phyloP scores from a whole-genome alignment of 2,797 vertebrate species.

The Morus bassanus region DNA sequence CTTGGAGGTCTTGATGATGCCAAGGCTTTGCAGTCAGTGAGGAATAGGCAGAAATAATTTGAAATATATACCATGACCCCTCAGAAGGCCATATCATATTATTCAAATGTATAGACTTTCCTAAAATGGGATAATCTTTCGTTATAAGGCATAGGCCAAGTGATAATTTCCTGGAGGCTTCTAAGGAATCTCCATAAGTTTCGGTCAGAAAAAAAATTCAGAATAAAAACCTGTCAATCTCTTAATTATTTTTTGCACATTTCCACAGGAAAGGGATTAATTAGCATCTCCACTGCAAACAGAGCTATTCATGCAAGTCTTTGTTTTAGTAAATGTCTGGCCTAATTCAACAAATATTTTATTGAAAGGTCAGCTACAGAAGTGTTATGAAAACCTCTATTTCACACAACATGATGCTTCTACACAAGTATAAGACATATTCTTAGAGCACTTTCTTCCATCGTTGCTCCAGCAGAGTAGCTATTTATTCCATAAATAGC shows the following conservation, averaged over 20 bases:
- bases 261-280: not conserved
- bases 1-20: not conserved
- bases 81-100: not conserved
- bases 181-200: not conserved
- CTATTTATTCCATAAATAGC: not conserved
- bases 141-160: not conserved
- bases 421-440: not conserved
- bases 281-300: not conserved
- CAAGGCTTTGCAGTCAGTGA: not conserved
- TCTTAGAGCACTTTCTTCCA: not conserved
- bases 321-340: not conserved
- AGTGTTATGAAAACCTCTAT: not conserved
- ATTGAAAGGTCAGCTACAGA: not conserved
- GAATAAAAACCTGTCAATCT: not conserved
- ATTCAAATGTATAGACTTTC: not conserved
- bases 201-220: not conserved
- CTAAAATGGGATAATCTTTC: not conserved
- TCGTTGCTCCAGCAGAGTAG: not conserved
- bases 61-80: not conserved
- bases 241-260: not conserved
- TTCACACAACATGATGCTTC: not conserved
- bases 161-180: not conserved
- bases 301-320: not conserved
- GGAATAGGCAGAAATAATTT: not conserved
- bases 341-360: not conserved